Base-by-base conservation (phyloP, 2,113 vertebrate species). In the Brevimyrus niger region DNA sequence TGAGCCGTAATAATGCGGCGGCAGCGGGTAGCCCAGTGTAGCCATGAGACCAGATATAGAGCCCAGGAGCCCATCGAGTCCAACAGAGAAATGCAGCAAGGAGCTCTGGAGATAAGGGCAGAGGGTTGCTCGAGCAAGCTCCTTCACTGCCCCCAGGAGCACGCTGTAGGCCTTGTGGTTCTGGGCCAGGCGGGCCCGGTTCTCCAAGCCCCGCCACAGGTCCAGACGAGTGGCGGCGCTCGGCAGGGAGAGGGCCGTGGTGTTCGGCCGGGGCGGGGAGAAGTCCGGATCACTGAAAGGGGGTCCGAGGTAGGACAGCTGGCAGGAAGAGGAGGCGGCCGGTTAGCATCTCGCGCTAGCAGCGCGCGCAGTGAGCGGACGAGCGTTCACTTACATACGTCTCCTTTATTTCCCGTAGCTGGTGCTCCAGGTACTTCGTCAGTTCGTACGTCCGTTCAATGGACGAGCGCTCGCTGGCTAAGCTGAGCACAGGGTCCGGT, bases 381-480 rank as follows among this genome's bases (percentile, higher is more conserved):
- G 10, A 3, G n/a, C 15, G 3, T 35, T 27, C 46, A 96, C 97
- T 98, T 95, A 99, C 98, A 35, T 99, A 99, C 92, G 98, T 97
- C 91, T 97, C 97, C 91, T 98, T 98, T 93, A 99, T 97, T 92
- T 97, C 97, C 91, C 97, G 98, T 90, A 99, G 97, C 94, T 99
- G 98, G 91, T 98, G 98, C 94, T 99, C 98, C 96, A 99, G 96
- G 94, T 98, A 99, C 91, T 98, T 98, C 91, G 98, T 99, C 91
- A 99, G 96, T 95, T 99, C 98, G 53, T 99, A 99, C 8, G 97
- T 99, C 93, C 98, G 97, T 93, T 99, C 97, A 92, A 99, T 98
- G 8, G 97, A 97, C 89, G 96, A 97, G 91, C 97, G 97, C 87
- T 98, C 95, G 21, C 92, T 95, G 93, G 96, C 87, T 96, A 97